phyloP scores from a whole-genome alignment of 2,888 invertebrate genomes.

The Agonum fuliginosum region DNA sequence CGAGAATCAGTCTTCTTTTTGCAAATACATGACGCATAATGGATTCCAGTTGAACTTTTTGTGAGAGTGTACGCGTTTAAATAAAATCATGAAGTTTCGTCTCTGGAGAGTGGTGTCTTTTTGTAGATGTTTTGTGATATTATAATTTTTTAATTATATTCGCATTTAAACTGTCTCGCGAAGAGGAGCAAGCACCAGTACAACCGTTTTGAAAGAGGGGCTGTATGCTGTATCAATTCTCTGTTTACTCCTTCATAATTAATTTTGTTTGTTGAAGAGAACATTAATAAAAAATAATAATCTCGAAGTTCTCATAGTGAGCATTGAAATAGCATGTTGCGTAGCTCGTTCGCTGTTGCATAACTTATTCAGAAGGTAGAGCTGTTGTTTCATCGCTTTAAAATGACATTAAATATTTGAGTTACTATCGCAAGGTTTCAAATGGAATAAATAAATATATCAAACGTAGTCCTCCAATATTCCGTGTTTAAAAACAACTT shows the following conservation, averaged over 20 bases:
- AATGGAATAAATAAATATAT: conserved; percentile 15
- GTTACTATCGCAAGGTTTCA: conserved; percentile 12
- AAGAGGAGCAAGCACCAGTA: background rate
- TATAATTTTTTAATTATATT: conserved; percentile 58
- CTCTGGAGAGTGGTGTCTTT: conserved; percentile 14
- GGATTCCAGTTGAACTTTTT: conserved; percentile 22
- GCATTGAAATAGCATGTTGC: conserved; percentile 23
- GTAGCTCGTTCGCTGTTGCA: conserved; percentile 36
- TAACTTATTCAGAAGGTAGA: conserved; percentile 48
- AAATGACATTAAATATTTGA: conserved; percentile 52
- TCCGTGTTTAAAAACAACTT: background rate
- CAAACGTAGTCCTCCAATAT: background rate
- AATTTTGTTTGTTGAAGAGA: conserved; percentile 58
- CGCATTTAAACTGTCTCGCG: conserved; percentile 15
- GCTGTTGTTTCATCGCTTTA: conserved; percentile 50
- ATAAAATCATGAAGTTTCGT: conserved; percentile 37
- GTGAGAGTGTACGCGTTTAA: conserved; percentile 4
- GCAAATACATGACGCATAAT: background rate
- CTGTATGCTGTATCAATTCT: conserved; percentile 53
- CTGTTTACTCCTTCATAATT: conserved; percentile 55
- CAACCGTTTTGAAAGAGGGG: conserved; percentile 1
- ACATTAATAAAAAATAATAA: conserved; percentile 57
- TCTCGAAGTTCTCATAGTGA: conserved; percentile 50
- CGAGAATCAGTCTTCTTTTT: conserved; percentile 19
- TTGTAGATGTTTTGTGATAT: conserved; percentile 46